Conservation (phyloP, 1,140 invertebrate genomes). For the Pseudachorutes palmiensis region DNA sequence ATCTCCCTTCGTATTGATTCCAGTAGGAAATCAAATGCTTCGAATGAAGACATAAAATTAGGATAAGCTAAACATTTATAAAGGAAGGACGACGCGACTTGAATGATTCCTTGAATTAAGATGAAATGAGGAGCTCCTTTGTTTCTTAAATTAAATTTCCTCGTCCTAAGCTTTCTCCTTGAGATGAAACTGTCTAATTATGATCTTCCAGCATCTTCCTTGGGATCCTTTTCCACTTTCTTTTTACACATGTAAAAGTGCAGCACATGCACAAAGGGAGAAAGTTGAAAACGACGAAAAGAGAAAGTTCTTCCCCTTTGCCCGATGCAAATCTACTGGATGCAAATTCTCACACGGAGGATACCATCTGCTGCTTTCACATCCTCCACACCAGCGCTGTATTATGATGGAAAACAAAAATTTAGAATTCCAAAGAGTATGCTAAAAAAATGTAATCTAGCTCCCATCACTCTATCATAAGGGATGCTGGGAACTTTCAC, state of each 20-base stretch:
- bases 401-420: neutral
- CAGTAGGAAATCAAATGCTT: no score
- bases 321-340: neutral
- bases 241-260: neutral
- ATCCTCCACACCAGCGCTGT: neutral
- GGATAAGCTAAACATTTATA: no score
- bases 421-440: neutral
- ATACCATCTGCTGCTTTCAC: neutral
- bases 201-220: neutral
- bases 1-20: no score
- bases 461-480: neutral
- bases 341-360: neutral
- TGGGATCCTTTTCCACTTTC: neutral
- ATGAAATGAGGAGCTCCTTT: no score
- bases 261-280: neutral
- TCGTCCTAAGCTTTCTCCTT: neutral
- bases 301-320: neutral
- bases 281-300: neutral
- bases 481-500: slow-evolving; percentile 1
- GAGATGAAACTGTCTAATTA: neutral
- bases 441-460: neutral
- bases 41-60: no score
- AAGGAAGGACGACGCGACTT: no score
- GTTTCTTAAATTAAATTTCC: neutral
- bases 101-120: no score